Evolutionary conservation across 2,797 vertebrate species (phyloP).

Genomic region (Rhincodon typus): DNA sequence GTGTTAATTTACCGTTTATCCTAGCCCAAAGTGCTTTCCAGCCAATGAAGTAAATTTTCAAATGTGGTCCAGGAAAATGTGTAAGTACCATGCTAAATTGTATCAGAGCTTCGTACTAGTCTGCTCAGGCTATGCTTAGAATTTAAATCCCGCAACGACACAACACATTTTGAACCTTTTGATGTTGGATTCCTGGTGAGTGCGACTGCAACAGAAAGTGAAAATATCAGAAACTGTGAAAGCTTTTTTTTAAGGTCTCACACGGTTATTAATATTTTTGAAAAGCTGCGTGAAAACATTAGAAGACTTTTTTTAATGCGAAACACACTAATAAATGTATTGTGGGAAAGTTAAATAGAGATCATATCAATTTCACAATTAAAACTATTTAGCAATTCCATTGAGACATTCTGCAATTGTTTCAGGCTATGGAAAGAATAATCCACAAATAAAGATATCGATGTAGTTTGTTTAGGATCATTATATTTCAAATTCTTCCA

Average conservation of each 20-base stretch:
- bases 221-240: neutral
- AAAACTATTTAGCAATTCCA: neutral
- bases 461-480: neutral
- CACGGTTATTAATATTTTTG: neutral
- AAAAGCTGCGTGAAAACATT: neutral
- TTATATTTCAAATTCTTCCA: neutral
- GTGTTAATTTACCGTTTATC: neutral
- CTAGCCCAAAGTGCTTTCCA: neutral
- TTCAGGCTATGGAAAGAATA: neutral
- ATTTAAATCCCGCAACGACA: neutral
- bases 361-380: neutral
- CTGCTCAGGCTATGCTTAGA: neutral
- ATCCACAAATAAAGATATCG: neutral
- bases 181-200: neutral
- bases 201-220: neutral
- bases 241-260: neutral
- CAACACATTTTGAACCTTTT: neutral
- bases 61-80: neutral
- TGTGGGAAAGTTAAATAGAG: neutral
- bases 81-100: neutral
- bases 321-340: neutral
- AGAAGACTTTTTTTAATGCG: too few species aligned
- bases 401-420: neutral
- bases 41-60: neutral
- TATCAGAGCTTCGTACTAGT: neutral